phyloP scores from a whole-genome alignment of 2,797 vertebrate genomes.

The Hybognathus amarus region DNA sequence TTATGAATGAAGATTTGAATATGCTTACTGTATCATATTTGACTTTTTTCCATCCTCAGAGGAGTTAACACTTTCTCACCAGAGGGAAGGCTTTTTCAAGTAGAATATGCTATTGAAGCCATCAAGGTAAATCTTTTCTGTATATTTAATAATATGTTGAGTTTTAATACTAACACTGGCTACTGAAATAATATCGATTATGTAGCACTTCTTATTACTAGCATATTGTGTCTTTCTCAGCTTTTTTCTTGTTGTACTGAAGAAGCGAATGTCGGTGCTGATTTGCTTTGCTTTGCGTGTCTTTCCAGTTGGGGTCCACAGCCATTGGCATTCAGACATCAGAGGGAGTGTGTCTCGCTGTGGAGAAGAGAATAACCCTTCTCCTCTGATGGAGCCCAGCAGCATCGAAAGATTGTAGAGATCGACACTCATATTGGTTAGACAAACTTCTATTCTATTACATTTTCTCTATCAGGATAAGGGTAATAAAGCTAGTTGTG shows the following conservation, averaged over 20 bases:
- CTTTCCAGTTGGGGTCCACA: slow-evolving; percentile 91
- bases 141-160: neutral
- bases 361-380: slow-evolving; percentile 99
- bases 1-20: neutral
- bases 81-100: slow-evolving; percentile 97
- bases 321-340: slow-evolving; percentile 98
- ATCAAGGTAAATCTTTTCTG: slow-evolving; percentile 84
- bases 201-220: neutral
- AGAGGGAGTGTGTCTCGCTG: slow-evolving; percentile 95
- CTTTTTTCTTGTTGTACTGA: neutral
- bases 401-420: slow-evolving; percentile 99
- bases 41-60: slow-evolving; percentile 69
- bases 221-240: neutral
- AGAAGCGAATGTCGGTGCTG: neutral
- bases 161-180: neutral
- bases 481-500: neutral
- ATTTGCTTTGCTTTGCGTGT: neutral
- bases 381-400: slow-evolving; percentile 96
- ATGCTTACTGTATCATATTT: neutral
- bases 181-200: neutral
- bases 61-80: slow-evolving; percentile 99
- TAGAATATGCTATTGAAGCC: slow-evolving; percentile 99
- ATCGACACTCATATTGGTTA: slow-evolving; percentile 96
- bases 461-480: neutral
- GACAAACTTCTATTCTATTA: neutral